A percentile compares a stretch with the other conserved stretches of the same genome.
Conservation (phyloP, 2,797 vertebrate species). For the Myotis pilosus region DNA sequence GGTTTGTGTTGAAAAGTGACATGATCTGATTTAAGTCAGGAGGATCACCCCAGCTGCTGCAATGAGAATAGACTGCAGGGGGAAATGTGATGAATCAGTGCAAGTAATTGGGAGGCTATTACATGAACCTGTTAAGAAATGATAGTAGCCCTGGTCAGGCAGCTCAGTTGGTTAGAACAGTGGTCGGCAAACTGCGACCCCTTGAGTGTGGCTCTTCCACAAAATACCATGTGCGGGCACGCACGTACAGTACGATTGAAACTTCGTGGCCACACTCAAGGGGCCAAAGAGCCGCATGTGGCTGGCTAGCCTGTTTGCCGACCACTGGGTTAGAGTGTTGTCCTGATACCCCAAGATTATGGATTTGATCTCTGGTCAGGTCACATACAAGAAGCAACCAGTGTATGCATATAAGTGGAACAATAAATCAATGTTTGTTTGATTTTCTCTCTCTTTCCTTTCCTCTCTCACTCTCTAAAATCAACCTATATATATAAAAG, state of each 20-base stretch:
- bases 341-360: background rate
- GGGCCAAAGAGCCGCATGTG: too few relatives aligned
- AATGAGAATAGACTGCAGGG: background rate
- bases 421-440: background rate
- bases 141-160: background rate
- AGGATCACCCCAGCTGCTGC: background rate
- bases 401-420: background rate
- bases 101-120: background rate
- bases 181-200: too few relatives aligned
- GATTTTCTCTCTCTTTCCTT: background rate
- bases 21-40: background rate
- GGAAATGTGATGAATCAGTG: background rate
- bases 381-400: background rate
- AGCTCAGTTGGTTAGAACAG: background rate
- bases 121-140: background rate
- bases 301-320: too few relatives aligned
- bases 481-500: background rate
- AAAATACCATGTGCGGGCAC: too few relatives aligned
- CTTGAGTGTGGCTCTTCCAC: too few relatives aligned
- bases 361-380: background rate
- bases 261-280: too few relatives aligned
- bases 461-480: too few relatives aligned
- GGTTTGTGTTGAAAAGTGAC: background rate
- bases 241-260: too few relatives aligned
- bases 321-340: background rate